Evolutionary conservation across 2,888 invertebrate genomes (phyloP).

Genomic region (Carterocephalus palaemon): DNA sequence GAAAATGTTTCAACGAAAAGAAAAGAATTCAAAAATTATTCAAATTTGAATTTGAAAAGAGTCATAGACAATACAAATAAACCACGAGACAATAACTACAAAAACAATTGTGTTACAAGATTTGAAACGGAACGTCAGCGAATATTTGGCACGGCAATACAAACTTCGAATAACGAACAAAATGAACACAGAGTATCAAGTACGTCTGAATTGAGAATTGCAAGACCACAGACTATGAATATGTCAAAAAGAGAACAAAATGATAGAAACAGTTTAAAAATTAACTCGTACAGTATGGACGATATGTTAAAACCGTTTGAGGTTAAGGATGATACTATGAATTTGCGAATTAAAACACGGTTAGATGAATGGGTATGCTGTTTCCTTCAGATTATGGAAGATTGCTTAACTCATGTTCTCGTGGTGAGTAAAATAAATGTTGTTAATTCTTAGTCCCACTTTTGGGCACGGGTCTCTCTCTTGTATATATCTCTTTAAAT

Average conservation of each 20-base stretch:
- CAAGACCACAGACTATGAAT: neutral
- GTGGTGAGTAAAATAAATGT: slow-evolving; percentile 41
- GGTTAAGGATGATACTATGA: slow-evolving; percentile 35
- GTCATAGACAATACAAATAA: slow-evolving; percentile 6
- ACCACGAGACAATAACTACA: neutral
- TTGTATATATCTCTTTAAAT: neutral
- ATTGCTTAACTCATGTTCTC: slow-evolving; percentile 41
- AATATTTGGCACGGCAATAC: neutral
- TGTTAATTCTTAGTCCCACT: too few relatives aligned
- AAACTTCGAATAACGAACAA: neutral
- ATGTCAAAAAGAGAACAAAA: neutral
- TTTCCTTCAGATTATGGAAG: slow-evolving; percentile 55
- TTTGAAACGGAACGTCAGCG: neutral
- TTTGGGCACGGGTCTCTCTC: too few relatives aligned
- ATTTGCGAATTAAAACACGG: slow-evolving; percentile 36
- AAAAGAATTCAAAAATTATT: neutral
- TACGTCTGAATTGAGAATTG: neutral
- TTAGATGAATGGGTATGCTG: slow-evolving; percentile 50
- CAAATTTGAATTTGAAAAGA: neutral
- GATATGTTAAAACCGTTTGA: slow-evolving; percentile 41
- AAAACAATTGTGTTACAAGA: neutral
- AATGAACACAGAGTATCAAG: neutral
- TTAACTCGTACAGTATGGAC: slow-evolving; percentile 30
- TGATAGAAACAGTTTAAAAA: slow-evolving; percentile 1
- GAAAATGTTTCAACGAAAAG: too few relatives aligned